A percentile compares a stretch with the other conserved stretches of the same genome.
Evolutionary conservation across 2,113 vertebrate species (phyloP).

Genomic region (Emydocephalus ijimae): DNA sequence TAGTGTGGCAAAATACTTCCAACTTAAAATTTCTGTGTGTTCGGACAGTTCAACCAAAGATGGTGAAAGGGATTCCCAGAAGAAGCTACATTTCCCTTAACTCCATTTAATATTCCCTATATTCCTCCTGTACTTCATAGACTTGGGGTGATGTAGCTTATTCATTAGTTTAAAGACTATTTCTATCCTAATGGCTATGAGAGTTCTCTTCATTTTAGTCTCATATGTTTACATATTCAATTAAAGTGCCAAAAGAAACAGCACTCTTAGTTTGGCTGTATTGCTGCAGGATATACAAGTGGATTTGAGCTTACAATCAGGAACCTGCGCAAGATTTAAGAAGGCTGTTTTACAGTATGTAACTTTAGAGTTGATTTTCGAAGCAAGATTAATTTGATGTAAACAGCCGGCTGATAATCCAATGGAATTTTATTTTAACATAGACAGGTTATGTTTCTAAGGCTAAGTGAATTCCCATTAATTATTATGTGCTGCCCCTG

Average conservation of each 20-base stretch:
- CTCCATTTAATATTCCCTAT: neutral
- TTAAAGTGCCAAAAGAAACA: neutral
- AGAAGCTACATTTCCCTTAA: neutral
- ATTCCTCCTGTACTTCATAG: neutral
- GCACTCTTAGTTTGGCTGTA: neutral
- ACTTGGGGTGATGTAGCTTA: neutral
- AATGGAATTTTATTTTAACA: neutral
- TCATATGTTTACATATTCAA: neutral
- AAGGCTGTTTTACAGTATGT: neutral
- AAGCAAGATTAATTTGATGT: neutral
- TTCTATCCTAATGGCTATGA: neutral
- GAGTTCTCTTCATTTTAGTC: neutral
- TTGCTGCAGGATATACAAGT: neutral
- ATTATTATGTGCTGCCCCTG: neutral
- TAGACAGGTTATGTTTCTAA: neutral
- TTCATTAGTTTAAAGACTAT: neutral
- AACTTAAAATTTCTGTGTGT: neutral
- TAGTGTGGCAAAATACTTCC: conserved; percentile 13
- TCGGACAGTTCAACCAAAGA: neutral
- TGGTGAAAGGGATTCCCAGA: neutral
- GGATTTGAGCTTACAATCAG: neutral
- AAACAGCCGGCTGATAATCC: neutral
- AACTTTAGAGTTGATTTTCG: neutral
- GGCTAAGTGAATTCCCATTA: neutral
- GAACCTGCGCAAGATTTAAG: neutral